Conservation (phyloP, 2,113 vertebrate genomes). For the Zapus hudsonius region DNA sequence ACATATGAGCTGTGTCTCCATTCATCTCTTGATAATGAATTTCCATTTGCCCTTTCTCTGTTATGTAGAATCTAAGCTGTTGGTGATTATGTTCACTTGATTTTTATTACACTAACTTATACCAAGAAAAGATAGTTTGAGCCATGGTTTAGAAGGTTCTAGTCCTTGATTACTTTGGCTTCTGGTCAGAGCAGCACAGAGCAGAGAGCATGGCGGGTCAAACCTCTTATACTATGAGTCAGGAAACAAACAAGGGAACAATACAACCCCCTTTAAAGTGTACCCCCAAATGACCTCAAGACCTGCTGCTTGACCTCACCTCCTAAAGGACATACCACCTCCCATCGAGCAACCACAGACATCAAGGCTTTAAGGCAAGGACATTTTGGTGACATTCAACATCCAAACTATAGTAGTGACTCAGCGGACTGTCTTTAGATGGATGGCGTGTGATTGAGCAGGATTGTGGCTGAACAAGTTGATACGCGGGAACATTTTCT, state of each 20-base stretch:
- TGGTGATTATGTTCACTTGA: background rate
- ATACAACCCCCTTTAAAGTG: background rate
- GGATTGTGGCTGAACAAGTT: background rate
- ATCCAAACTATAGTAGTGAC: background rate
- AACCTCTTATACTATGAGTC: background rate
- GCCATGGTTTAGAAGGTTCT: background rate
- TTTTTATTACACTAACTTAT: too few relatives aligned
- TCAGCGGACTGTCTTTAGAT: background rate
- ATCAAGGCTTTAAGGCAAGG: background rate
- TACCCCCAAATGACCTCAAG: background rate
- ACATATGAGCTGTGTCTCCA: background rate
- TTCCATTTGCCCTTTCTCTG: background rate
- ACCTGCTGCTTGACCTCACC: accelerated
- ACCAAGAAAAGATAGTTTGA: background rate
- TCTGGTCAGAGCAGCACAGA: background rate
- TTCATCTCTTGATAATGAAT: background rate
- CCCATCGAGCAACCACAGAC: too few relatives aligned
- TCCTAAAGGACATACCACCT: background rate
- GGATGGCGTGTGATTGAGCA: background rate
- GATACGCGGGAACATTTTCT: background rate
- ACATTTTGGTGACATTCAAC: background rate
- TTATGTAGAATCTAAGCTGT: background rate
- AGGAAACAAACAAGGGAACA: too few relatives aligned
- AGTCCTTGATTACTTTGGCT: background rate
- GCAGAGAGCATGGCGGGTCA: background rate